Conservation (phyloP, 2,888 invertebrate species). For the Athalia cordata region DNA sequence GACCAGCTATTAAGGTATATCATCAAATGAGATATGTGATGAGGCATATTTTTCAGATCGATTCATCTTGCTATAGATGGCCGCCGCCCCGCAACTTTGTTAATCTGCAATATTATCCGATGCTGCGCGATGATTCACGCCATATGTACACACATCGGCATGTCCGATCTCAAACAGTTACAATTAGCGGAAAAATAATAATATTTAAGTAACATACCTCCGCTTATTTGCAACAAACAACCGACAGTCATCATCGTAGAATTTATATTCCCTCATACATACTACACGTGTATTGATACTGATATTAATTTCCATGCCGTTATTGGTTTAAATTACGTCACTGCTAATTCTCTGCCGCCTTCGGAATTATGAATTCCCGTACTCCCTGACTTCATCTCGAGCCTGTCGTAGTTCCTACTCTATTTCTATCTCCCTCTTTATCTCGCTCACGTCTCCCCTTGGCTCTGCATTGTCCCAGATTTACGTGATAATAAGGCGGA, state of each 20-base stretch:
- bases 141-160: background rate
- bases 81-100: too few relatives aligned
- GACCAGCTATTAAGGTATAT: too few relatives aligned
- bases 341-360: slow-evolving; percentile 30
- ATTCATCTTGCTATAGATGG: too few relatives aligned
- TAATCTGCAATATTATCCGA: too few relatives aligned
- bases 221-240: slow-evolving; percentile 18
- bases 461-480: slow-evolving; percentile 27
- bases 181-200: background rate
- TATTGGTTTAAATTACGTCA: slow-evolving; percentile 33
- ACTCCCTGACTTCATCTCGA: background rate
- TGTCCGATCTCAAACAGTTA: background rate
- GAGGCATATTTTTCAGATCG: too few relatives aligned
- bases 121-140: background rate
- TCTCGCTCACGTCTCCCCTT: background rate
- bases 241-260: slow-evolving; percentile 16
- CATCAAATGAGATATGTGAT: too few relatives aligned
- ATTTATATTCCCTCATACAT: background rate
- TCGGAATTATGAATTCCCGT: background rate
- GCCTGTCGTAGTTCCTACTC: background rate
- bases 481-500: slow-evolving; percentile 39
- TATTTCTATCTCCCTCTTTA: background rate
- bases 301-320: slow-evolving; percentile 14
- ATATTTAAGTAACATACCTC: slow-evolving; percentile 3
- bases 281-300: too few relatives aligned